Evolutionary conservation across 2,888 invertebrate genomes (phyloP).

Genomic region (Corythucha ciliata): DNA sequence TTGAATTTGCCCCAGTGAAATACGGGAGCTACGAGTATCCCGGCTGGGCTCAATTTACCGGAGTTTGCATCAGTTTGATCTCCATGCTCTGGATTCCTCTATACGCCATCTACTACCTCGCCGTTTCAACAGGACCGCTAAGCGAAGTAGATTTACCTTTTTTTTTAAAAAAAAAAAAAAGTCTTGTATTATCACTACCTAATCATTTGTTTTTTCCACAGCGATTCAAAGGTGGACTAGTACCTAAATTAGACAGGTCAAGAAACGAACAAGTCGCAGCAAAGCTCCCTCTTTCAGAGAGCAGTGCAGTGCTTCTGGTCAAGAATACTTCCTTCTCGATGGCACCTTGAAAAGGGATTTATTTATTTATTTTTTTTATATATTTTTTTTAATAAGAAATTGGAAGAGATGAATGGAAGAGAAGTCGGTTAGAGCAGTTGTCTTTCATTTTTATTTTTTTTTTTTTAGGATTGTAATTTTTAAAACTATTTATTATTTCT

Average conservation of each 20-base stretch:
- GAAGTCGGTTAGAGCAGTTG: no score
- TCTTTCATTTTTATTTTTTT: not conserved
- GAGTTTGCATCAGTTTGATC: slow-evolving; percentile 51
- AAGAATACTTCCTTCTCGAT: not conserved
- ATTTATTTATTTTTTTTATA: slow-evolving; percentile 28
- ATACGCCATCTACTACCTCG: slow-evolving; percentile 52
- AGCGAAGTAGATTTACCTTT: slow-evolving; percentile 43
- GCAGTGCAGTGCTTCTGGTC: slow-evolving; percentile 43
- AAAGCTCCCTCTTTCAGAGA: slow-evolving; percentile 45
- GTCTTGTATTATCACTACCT: no score
- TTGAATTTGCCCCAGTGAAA: slow-evolving; percentile 50
- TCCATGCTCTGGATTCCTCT: slow-evolving; percentile 58
- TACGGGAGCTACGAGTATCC: slow-evolving; percentile 53
- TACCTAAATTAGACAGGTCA: slow-evolving; percentile 46
- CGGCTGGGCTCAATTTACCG: slow-evolving; percentile 51
- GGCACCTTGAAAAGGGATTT: not conserved
- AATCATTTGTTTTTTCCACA: no score
- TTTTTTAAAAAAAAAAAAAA: not conserved
- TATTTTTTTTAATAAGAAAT: not conserved
- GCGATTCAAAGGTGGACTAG: slow-evolving; percentile 39
- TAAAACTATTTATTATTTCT: no score
- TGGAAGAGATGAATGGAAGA: no score
- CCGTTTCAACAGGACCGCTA: slow-evolving; percentile 46
- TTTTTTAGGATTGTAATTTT: not conserved
- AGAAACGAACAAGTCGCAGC: no score